These are phyloP conservation scores for Copidosoma aretas DNA, from an alignment of 2,888 invertebrate genomes.

Conservation along the genomic window DNA sequence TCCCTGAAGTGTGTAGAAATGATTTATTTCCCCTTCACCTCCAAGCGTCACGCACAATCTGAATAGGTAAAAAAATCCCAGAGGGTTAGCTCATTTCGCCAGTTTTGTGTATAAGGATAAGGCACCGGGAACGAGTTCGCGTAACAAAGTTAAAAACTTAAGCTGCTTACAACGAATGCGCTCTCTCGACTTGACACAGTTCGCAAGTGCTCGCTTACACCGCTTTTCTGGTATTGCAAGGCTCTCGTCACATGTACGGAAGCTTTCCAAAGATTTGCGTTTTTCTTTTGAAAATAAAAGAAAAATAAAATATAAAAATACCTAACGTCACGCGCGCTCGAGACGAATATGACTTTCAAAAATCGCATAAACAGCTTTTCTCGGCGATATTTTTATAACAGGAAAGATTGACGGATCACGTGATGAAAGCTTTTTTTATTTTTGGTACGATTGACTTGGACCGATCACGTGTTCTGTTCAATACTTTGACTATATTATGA, in stretches of 20 bases:
- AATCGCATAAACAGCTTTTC: no score
- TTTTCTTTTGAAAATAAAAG: not conserved
- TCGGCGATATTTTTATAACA: no score
- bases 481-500: no score
- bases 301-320: no score
- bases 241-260: not conserved
- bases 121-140: conserved; percentile 16
- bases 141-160: conserved; percentile 28
- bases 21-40: no score
- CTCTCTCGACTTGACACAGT: conserved; percentile 29
- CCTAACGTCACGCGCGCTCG: conserved; percentile 6
- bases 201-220: conserved; percentile 11
- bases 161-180: conserved; percentile 25
- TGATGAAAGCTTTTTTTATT: no score
- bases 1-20: no score
- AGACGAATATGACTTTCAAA: no score
- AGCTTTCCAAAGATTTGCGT: not conserved
- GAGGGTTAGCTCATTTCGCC: not conserved
- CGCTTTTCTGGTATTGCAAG: conserved; percentile 7
- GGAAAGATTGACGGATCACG: no score
- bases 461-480: no score
- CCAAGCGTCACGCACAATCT: not conserved
- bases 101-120: conserved; percentile 18
- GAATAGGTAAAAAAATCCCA: no score
- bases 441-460: no score